phyloP scores from a whole-genome alignment of 2,888 invertebrate genomes.

The Brachynemurus nebulosus region DNA sequence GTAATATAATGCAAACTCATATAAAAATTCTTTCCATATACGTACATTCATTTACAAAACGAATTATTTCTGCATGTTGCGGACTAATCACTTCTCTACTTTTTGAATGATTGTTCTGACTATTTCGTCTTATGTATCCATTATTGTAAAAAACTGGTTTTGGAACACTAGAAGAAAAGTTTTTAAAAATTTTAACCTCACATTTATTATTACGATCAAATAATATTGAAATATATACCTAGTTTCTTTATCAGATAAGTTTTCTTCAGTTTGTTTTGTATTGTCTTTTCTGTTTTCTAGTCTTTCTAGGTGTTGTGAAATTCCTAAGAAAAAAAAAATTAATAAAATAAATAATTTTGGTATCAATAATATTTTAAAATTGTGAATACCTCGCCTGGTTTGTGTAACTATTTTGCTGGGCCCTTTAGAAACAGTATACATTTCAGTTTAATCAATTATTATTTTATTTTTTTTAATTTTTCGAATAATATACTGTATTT shows the following conservation, averaged over 20 bases:
- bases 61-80: constrained; percentile 76
- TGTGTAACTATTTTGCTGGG: constrained; percentile 81
- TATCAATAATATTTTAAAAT: not conserved
- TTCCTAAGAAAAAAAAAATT: constrained; percentile 38
- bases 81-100: constrained; percentile 51
- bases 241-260: constrained; percentile 49
- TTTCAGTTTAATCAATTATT: constrained; percentile 29
- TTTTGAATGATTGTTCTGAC: constrained; percentile 42
- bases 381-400: constrained; percentile 56
- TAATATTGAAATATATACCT: constrained; percentile 35
- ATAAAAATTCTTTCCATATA: too few relatives aligned
- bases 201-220: too few relatives aligned
- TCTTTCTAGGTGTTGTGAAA: constrained; percentile 69
- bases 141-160: constrained; percentile 69
- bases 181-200: not conserved
- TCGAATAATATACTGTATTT: not conserved
- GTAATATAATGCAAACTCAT: too few relatives aligned
- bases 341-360: constrained; percentile 9
- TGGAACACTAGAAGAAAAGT: constrained; percentile 55
- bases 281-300: constrained; percentile 60
- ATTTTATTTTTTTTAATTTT: not conserved
- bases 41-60: constrained; percentile 77
- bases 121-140: constrained; percentile 47
- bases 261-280: constrained; percentile 50
- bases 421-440: constrained; percentile 80